Conservation (phyloP, 1,140 invertebrate species). For the Drosophila auraria region DNA sequence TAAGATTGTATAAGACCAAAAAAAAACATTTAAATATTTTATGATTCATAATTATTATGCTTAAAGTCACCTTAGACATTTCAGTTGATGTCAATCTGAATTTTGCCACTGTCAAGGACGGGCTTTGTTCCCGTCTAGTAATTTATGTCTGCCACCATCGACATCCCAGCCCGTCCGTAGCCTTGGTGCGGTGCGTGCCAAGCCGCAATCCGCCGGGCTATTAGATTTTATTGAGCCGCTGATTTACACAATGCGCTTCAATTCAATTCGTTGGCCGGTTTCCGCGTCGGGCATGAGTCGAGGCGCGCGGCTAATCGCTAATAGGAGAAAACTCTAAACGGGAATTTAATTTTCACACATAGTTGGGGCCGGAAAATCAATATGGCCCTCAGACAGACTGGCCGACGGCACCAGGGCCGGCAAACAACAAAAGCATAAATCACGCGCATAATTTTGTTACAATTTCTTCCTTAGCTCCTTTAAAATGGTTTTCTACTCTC, state of each 20-base stretch:
- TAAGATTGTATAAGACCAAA: too few species aligned
- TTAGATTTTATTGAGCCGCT: conserved; percentile 82
- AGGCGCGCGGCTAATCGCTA: conserved; percentile 47
- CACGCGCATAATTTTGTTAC: conserved; percentile 67
- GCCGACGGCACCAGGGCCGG: conserved; percentile 1
- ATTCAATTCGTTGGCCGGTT: conserved; percentile 64
- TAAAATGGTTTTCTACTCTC: conserved; percentile 20
- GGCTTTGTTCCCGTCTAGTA: conserved; percentile 45
- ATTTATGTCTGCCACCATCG: conserved; percentile 59
- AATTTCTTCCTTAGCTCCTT: conserved; percentile 43
- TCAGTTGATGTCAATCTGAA: conserved; percentile 33
- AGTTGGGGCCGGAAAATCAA: conserved; percentile 60
- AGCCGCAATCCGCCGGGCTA: conserved; percentile 75
- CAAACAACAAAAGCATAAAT: conserved; percentile 67
- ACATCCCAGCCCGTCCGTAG: conserved; percentile 14
- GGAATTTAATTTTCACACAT: conserved; percentile 81
- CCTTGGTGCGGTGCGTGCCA: conserved; percentile 65
- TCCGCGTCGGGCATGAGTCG: neutral
- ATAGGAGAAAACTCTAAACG: conserved; percentile 54
- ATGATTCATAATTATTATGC: neutral
- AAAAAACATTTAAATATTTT: neutral
- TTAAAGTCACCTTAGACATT: conserved; percentile 29
- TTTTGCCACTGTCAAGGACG: conserved; percentile 66
- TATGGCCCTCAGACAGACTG: conserved; percentile 31
- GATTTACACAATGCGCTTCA: conserved; percentile 78